Percentiles rank a stretch among this genome's conserved stretches.
Conservation (phyloP, 2,888 invertebrate genomes). For the Leptopilina syphax region DNA sequence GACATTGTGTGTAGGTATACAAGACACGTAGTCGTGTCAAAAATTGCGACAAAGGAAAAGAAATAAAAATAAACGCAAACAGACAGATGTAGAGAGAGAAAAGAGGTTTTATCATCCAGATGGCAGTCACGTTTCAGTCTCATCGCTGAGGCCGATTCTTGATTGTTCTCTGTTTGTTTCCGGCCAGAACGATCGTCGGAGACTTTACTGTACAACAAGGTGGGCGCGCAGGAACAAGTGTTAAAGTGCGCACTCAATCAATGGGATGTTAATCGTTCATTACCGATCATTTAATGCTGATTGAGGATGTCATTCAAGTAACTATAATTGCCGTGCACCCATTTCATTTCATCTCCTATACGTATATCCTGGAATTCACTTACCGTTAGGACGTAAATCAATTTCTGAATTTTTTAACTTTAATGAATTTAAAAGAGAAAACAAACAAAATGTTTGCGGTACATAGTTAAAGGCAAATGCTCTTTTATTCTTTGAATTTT, state of each 20-base stretch:
- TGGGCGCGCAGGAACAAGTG: conserved; percentile 61
- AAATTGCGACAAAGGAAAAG: conserved; percentile 25
- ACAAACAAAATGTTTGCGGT: too few relatives aligned
- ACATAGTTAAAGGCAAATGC: too few relatives aligned
- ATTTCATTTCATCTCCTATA: too few relatives aligned
- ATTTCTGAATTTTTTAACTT: too few relatives aligned
- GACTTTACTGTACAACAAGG: conserved; percentile 17
- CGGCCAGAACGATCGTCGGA: background rate
- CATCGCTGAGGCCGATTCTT: conserved; percentile 12
- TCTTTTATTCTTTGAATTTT: too few relatives aligned
- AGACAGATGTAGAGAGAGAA: background rate
- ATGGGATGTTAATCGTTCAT: conserved; percentile 71
- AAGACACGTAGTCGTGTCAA: conserved; percentile 10
- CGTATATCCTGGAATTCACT: too few relatives aligned
- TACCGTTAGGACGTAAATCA: too few relatives aligned
- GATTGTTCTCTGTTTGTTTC: conserved; percentile 14
- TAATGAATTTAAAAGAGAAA: too few relatives aligned
- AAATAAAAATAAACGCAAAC: background rate
- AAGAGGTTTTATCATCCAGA: conserved; percentile 13
- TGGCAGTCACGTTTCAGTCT: conserved; percentile 14
- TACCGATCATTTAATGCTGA: conserved; percentile 71
- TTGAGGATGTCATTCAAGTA: conserved; percentile 66
- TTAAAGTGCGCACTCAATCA: conserved; percentile 68
- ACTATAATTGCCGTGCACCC: background rate
- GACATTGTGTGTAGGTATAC: background rate